Conservation (phyloP, 1,140 invertebrate genomes). For the Diabrotica undecimpunctata region DNA sequence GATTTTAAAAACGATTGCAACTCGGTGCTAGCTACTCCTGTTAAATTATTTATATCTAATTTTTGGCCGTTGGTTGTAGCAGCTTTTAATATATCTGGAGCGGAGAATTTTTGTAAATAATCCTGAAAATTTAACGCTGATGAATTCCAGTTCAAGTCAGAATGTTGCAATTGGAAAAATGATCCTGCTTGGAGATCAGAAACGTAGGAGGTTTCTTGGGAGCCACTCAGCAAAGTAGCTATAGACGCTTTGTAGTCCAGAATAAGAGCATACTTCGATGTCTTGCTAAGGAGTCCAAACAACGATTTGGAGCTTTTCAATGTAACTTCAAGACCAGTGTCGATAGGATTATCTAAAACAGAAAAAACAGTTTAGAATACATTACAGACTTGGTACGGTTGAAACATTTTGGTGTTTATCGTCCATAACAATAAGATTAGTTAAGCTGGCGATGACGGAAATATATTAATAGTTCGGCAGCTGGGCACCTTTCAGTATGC, state of each 20-base stretch:
- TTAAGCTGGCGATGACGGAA: too few species aligned
- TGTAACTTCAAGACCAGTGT: not conserved
- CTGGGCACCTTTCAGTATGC: too few species aligned
- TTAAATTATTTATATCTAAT: not conserved
- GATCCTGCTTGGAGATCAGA: not conserved
- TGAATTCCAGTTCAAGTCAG: not conserved
- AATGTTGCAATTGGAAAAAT: not conserved
- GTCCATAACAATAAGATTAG: not conserved
- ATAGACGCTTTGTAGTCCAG: not conserved
- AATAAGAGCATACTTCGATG: not conserved
- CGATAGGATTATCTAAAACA: too few species aligned
- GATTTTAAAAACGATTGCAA: not conserved
- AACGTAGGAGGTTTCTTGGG: not conserved
- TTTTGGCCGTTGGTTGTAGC: not conserved
- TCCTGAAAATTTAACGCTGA: not conserved
- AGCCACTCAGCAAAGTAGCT: not conserved
- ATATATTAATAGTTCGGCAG: too few species aligned
- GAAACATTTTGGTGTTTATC: not conserved
- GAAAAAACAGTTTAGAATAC: not conserved
- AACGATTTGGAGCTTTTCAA: not conserved
- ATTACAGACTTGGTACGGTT: not conserved
- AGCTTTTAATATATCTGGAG: not conserved
- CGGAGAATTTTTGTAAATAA: conserved; percentile 9
- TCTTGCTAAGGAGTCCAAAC: not conserved
- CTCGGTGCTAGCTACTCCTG: too few species aligned